Base-by-base conservation (phyloP, 2,113 vertebrate species). In the Trematocara nigrifrons region DNA sequence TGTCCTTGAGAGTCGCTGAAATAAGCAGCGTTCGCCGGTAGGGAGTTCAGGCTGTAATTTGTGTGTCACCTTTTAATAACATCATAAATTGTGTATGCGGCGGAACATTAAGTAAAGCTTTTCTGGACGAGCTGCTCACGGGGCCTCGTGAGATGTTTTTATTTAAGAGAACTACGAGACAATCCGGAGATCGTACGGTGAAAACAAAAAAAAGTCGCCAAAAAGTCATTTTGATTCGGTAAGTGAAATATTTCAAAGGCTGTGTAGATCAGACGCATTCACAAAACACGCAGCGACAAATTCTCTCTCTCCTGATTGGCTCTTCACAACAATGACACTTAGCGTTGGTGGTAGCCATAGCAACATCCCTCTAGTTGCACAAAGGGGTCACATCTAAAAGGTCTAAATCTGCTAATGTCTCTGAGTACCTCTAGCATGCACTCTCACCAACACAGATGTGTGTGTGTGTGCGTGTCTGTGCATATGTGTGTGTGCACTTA, bases 381-480 rank as follows among this genome's bases (percentile, higher is more conserved):
- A 94, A 95, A 93, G 82, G 83, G 91, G 94, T 94, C 84, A 92
- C 47, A 91, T 82, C 85, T 89, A 81, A 92, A 94, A 92, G 83
- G 91, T 89, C 89, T 92, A 87, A 92, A 93, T 88, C 90, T 88
- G 89, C 79, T 93, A 91, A 92, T 89, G 93, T 90, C 85, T 79
- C 15, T 79, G 83, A 89, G 85, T 77, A 88, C 69, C 40, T 71
- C 71, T 42, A 83, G 33, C 47, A 33, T 38, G 42, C 54, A 22
- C 51, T 38, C 56, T 22, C 6, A 10, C 49, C n/a, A 7, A 10
- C 53, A 85, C 78, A 89, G 18, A 78, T 90, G 15, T 74, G 69
- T 56, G 22, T 56, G 22, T 56, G n/a, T 22, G n/a, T 22, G 81
- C 79, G 81, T 40, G 38, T 38, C 8, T 83, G 79, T 85, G 64